Conservation (phyloP, 2,888 invertebrate species). For the Cerceris ruficornis region DNA sequence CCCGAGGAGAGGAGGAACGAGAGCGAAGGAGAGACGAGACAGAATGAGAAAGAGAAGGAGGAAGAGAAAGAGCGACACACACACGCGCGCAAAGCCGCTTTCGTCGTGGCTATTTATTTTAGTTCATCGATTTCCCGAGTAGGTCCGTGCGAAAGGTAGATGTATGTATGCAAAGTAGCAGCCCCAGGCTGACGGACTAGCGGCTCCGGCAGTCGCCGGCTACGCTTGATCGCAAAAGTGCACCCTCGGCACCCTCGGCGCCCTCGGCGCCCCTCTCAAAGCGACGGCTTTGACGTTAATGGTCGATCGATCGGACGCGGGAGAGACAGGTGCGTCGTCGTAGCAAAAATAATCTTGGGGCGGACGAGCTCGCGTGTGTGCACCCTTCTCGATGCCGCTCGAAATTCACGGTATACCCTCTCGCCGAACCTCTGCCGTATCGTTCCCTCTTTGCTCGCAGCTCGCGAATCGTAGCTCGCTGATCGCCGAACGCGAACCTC, state of each 20-base stretch:
- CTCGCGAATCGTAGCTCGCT: no score
- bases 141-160: constrained; percentile 36
- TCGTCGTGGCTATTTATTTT: constrained; percentile 68
- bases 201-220: constrained; percentile 62
- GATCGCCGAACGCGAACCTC: no score
- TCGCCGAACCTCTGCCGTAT: not conserved
- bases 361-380: constrained; percentile 17
- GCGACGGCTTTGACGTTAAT: constrained; percentile 67
- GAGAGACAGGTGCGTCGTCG: constrained; percentile 64
- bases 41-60: constrained; percentile 14
- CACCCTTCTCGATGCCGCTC: constrained; percentile 30
- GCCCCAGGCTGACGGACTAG: constrained; percentile 68
- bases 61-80: constrained; percentile 11
- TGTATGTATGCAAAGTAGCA: constrained; percentile 68
- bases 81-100: constrained; percentile 36
- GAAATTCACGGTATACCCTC: constrained; percentile 29
- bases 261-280: constrained; percentile 25
- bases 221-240: constrained; percentile 67
- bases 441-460: not conserved
- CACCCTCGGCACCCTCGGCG: constrained; percentile 30
- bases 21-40: not conserved
- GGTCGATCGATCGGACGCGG: constrained; percentile 64
- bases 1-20: not conserved
- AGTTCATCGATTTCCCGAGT: constrained; percentile 67
- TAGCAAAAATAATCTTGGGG: constrained; percentile 65